Base-by-base conservation (phyloP, 1,140 invertebrate species). In the Centruroides sculpturatus region DNA sequence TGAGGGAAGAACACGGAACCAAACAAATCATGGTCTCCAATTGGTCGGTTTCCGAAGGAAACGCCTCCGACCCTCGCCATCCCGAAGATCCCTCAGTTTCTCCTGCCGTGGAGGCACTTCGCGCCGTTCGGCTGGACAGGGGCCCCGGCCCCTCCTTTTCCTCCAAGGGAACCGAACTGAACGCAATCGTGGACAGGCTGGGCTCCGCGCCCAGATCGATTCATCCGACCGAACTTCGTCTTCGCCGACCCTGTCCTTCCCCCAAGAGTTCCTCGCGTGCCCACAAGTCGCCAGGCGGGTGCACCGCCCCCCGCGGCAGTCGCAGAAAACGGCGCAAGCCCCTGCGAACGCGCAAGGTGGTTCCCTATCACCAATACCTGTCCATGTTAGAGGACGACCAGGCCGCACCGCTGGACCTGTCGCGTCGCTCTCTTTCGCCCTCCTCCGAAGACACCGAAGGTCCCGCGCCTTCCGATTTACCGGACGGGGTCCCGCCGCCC, bases 1-100 rank as follows among this genome's bases (percentile, higher is more conserved):
- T 67, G 52, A 53, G 57, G n/a, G 68, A 69, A 60, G 66, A 69
- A 61, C 66, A 69, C 62, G 67, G 68, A n/a, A 66, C 68, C 35
- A 69, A 69, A 57, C 68, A 69, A 55, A 69, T 69, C 47, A 69
- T 62, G 4, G 67, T 69, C 34, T 66, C 63, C 8, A 64, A 68
- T 57, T 68, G 65, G 66, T 65, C 61, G 34, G 60, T 55, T 7
- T 52, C 58, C 6, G 13, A 11, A 41, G 49, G 36, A 8, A 23
- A 46, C 12, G 9, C 58, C 23, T 6, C 54, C 9, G 4, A n/a
- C 5, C 35, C 56, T 1, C 55, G 5, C 5, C 51, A 8, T 6
- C 51, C 51, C 5, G 41, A 6, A 8, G 41, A 41, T 41, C 5
- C 5, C 41, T 41, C 41, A 3, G 41, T 41, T 41, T 41, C 41